These are phyloP conservation scores for Cnemophilus loriae DNA, from an alignment of 2,113 vertebrate species.

Conservation along the genomic window DNA sequence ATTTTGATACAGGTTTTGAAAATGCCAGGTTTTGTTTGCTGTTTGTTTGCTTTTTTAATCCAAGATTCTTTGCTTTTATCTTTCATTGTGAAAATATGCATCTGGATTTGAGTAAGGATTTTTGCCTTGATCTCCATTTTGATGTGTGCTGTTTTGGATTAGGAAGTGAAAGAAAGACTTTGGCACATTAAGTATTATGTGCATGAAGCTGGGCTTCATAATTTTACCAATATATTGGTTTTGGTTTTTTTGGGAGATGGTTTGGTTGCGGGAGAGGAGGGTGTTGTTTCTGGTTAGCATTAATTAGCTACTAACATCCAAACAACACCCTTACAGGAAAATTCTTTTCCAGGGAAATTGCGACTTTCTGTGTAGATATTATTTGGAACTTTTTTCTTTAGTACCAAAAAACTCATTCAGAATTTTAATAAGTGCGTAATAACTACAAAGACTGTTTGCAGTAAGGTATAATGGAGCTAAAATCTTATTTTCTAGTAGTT, in stretches of 20 bases:
- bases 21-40: not conserved
- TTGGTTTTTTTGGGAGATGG: not conserved
- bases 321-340: not conserved
- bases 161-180: not conserved
- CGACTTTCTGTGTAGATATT: not conserved
- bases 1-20: not conserved
- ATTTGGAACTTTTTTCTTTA: not conserved
- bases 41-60: not conserved
- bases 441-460: not conserved
- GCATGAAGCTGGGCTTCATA: not conserved
- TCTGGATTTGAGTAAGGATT: not conserved
- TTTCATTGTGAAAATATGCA: not conserved
- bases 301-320: not conserved
- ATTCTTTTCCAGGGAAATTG: not conserved
- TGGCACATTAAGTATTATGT: not conserved
- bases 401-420: not conserved
- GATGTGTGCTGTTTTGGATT: not conserved
- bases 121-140: not conserved
- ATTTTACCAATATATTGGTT: not conserved
- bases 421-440: not conserved
- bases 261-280: accelerated
- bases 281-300: not conserved
- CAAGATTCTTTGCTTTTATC: not conserved
- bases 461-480: not conserved
- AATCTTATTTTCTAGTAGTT: not conserved